Evolutionary conservation across 1,140 invertebrate genomes (phyloP), one percentile per base, ranked within the genome.

Genomic region (Lamellibrachia luymesi): DNA sequence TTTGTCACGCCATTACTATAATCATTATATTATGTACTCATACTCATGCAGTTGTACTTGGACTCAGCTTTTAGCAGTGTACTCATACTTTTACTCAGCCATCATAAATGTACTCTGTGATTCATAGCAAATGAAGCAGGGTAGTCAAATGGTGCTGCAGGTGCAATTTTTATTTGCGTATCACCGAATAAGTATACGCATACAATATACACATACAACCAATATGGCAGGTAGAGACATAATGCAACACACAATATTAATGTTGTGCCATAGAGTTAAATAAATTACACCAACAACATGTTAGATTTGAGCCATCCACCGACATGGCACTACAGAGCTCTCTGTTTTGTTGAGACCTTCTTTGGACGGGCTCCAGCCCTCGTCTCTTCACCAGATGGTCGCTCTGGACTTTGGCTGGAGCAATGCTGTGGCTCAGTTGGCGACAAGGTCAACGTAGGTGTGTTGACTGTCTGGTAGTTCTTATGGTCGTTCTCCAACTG

Each of bases 321-420:
- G 64, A 80, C 64, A 80, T 80, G 64, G 64, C 64, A 80, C 64
- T 80, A 91, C n/a, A 91, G 50, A n/a, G 90, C 90, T n/a, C 90
- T 7, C 50, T 91, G 90, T 91, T 91, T 91, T 25, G 38, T 91
- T 91, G 90, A 51, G 50, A 51, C 4, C 50, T 91, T 91, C 50
- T 91, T 91, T 27, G 90, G 90, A 49, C 90, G 38, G 49, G 90
- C 90, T n/a, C 90, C 90, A 38, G 49, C 38, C 27, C 90, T 49
- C 13, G 49, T 51, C 25, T 51, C 90, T 13, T 51, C 90, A 13
- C 90, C 50, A 50, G 90, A 51, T 50, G 90, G 90, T 91, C 49
- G 50, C 27, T 91, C 90, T 50, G 90, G 90, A n/a, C 38, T 49
- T 51, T 49, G 90, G 27, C 50, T 51, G 64, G 64, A 17, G 64